Evolutionary conservation across 2,797 vertebrate genomes (phyloP), one percentile per base, ranked within the genome.

Genomic region (Acanthiza pusilla): DNA sequence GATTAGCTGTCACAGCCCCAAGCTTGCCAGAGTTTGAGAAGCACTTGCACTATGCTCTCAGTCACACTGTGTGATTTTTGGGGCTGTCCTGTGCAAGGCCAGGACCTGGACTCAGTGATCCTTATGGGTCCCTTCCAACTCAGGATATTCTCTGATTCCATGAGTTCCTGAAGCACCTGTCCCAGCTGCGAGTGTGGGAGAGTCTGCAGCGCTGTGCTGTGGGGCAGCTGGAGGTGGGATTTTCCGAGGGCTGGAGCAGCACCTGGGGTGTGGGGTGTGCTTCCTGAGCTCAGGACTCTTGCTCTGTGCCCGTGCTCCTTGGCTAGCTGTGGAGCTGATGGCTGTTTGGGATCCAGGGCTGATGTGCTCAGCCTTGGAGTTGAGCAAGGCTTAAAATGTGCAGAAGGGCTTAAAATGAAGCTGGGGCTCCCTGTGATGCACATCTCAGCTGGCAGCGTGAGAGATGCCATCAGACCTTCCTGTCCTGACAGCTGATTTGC

Each of bases 151-250:
- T 38, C 3, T 19, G 40, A 47, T 27, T 60, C 19, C 40, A 26
- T 6, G 55, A 15, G 20, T 43, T 43, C 19, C 25, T 70, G 53
- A 12, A 30, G 53, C 72, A 38, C 7, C 42, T 14, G 13, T 54
- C 38, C 40, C 66, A 29, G 29, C 51, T 66, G 45, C 5, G 7
- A 0, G 30, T 0, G 26, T 29, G 51, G 71, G 53, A 70, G 45
- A 72, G 34, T 11, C 62, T 63, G n/a, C 14, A 1, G 25, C 0
- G 0, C 57, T 2, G 23, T 21, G 61, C 57, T 34, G 23, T 9
- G 55, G 29, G 47, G 57, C 60, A 84, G 45, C 71, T 75, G 42
- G 14, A 72, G 54, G 9, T 76, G 84, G 55, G 29, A 47, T 8
- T 13, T 1, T 6, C 8, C 0, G 1, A 22, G 13, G 51, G 36